A percentile compares a stretch with the other conserved stretches of the same genome.
These are phyloP conservation scores for Phenganax marumi DNA, from an alignment of 92 coral and sea anemone species.

Conservation along the genomic window DNA sequence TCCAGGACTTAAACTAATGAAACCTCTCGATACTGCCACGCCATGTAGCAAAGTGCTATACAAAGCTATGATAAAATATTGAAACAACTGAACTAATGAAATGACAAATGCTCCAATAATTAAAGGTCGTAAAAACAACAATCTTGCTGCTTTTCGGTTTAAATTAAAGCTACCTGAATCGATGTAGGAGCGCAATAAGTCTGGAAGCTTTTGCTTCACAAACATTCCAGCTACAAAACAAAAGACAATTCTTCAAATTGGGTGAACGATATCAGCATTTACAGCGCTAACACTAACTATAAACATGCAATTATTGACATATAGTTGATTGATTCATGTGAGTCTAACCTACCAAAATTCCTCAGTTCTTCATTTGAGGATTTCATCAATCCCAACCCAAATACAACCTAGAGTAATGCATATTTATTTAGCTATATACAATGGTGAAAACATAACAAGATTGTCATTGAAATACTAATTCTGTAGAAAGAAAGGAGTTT, in stretches of 20 bases:
- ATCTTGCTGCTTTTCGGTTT: too few species aligned
- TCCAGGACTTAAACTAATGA: neutral
- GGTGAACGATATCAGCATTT: neutral
- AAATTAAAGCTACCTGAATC: conserved; percentile 68
- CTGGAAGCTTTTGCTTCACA: conserved; percentile 96
- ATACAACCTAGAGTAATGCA: conserved; percentile 65
- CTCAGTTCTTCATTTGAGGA: conserved; percentile 94
- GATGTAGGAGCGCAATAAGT: conserved; percentile 83
- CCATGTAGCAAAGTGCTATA: too few species aligned
- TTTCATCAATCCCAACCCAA: conserved; percentile 85
- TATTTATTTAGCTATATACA: neutral
- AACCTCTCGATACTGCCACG: too few species aligned
- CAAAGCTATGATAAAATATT: too few species aligned
- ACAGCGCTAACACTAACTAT: neutral
- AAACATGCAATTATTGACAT: too few species aligned
- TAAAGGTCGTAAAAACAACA: too few species aligned
- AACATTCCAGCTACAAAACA: conserved; percentile 73
- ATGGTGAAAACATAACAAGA: neutral
- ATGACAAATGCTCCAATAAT: too few species aligned
- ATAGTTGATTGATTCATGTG: too few species aligned
- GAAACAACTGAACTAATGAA: too few species aligned
- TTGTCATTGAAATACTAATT: neutral
- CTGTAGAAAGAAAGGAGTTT: neutral
- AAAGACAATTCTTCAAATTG: neutral
- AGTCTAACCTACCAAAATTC: conserved; percentile 65